phyloP scores from a whole-genome alignment of 37 sponge, comb jelly and placozoan species.

The Ianthella basta region DNA sequence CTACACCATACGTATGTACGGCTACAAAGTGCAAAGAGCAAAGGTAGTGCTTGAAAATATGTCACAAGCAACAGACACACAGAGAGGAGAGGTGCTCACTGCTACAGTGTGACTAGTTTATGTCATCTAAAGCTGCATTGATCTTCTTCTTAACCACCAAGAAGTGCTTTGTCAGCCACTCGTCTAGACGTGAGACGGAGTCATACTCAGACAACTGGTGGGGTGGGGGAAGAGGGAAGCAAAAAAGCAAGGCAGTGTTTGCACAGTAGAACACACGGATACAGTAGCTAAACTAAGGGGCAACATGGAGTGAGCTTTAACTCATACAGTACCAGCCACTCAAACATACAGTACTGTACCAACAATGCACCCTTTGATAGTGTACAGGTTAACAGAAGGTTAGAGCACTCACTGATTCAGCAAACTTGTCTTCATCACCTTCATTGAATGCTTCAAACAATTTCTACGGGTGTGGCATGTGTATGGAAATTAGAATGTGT shows the following conservation, averaged over 20 bases:
- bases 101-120: constrained; percentile 46
- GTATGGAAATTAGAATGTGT: neutral
- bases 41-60: too few species aligned
- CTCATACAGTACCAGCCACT: constrained; percentile 42
- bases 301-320: too few species aligned
- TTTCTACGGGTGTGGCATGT: neutral
- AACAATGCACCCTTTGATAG: too few species aligned
- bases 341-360: too few species aligned
- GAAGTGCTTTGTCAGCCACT: constrained; percentile 81
- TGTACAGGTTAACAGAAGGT: too few species aligned
- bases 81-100: too few species aligned
- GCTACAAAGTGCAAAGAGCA: too few species aligned
- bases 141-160: constrained; percentile 84
- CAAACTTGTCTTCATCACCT: constrained; percentile 62
- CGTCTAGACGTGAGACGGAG: constrained; percentile 83
- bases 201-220: constrained; percentile 93
- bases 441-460: constrained; percentile 43
- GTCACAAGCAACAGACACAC: too few species aligned
- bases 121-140: constrained; percentile 53
- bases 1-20: too few species aligned
- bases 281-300: too few species aligned
- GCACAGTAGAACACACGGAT: too few species aligned
- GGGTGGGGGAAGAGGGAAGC: constrained; percentile 20
- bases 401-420: constrained; percentile 50
- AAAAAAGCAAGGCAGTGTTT: constrained; percentile 67